These are phyloP conservation scores for Pachliopta kotzebuea DNA, from an alignment of 2,888 invertebrate species.

Conservation along the genomic window DNA sequence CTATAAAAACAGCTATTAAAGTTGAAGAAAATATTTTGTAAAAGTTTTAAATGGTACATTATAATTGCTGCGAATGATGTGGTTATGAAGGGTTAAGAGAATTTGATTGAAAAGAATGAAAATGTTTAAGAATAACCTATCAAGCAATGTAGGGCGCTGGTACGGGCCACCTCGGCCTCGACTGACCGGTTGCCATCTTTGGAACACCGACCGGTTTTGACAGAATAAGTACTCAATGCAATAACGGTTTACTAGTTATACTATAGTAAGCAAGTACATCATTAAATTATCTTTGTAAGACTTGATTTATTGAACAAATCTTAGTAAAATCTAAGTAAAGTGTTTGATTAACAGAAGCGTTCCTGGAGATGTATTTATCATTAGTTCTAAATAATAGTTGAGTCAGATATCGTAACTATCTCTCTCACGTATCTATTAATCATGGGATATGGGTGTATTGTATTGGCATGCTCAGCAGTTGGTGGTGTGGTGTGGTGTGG, in stretches of 20 bases:
- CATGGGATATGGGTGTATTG: constrained; percentile 57
- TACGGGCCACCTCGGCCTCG: constrained; percentile 64
- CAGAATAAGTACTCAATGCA: constrained; percentile 51
- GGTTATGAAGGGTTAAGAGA: background rate
- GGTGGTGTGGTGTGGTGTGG: constrained; percentile 24
- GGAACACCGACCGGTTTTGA: constrained; percentile 69
- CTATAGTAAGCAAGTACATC: constrained; percentile 34
- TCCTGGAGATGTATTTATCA: constrained; percentile 44
- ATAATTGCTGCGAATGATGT: background rate
- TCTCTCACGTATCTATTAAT: constrained; percentile 55
- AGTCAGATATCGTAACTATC: constrained; percentile 45
- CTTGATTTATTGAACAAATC: background rate
- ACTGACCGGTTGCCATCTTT: constrained; percentile 73
- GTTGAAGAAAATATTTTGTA: constrained; percentile 30
- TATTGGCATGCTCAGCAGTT: constrained; percentile 47
- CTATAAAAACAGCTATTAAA: too few species aligned
- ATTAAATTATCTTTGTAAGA: background rate
- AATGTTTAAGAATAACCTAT: constrained; percentile 20
- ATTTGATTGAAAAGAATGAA: constrained; percentile 6
- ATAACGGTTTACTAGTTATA: constrained; percentile 56
- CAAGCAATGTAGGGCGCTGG: constrained; percentile 54
- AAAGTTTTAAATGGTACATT: constrained; percentile 20
- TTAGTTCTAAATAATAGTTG: constrained; percentile 48
- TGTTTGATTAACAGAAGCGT: constrained; percentile 18
- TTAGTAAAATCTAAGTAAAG: background rate